Conservation (phyloP, 2,888 invertebrate genomes). For the Leucophenga maculata region DNA sequence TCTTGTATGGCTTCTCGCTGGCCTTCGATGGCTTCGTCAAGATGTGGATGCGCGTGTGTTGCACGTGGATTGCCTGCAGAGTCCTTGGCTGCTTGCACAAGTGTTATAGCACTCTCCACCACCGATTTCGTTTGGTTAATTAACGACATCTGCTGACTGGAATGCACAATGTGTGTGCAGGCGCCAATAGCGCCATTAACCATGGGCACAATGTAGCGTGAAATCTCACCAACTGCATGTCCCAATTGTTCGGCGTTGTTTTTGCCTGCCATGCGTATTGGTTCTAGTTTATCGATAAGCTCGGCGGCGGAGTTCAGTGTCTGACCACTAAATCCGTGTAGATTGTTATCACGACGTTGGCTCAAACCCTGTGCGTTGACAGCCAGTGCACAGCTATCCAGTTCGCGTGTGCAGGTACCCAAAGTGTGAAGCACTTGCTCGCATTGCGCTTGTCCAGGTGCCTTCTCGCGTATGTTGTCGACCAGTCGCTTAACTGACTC, state of each 20-base stretch:
- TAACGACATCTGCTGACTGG: constrained; percentile 87
- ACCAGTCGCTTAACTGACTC: constrained; percentile 96
- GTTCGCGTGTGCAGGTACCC: constrained; percentile 81
- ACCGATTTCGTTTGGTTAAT: constrained; percentile 95
- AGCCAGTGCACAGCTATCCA: constrained; percentile 90
- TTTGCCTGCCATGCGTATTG: constrained; percentile 87
- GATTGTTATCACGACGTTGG: constrained; percentile 80
- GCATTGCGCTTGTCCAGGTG: constrained; percentile 97
- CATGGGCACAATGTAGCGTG: constrained; percentile 87
- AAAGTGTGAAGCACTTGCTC: constrained; percentile 86
- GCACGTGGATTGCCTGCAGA: constrained; percentile 96
- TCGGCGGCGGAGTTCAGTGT: constrained; percentile 86
- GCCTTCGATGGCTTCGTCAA: constrained; percentile 85
- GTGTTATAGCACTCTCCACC: constrained; percentile 90
- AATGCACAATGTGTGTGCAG: constrained; percentile 90
- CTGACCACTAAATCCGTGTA: constrained; percentile 84
- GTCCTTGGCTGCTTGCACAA: constrained; percentile 88
- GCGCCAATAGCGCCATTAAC: constrained; percentile 89
- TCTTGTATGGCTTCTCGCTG: constrained; percentile 88
- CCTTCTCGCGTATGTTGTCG: constrained; percentile 92
- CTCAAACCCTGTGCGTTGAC: constrained; percentile 87
- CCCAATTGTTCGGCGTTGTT: constrained; percentile 94
- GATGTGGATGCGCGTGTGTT: constrained; percentile 82
- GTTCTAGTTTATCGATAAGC: constrained; percentile 87
- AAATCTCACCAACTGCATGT: constrained; percentile 85